Base-by-base conservation (phyloP, 1,140 invertebrate genomes). In the Bombus polaris region DNA sequence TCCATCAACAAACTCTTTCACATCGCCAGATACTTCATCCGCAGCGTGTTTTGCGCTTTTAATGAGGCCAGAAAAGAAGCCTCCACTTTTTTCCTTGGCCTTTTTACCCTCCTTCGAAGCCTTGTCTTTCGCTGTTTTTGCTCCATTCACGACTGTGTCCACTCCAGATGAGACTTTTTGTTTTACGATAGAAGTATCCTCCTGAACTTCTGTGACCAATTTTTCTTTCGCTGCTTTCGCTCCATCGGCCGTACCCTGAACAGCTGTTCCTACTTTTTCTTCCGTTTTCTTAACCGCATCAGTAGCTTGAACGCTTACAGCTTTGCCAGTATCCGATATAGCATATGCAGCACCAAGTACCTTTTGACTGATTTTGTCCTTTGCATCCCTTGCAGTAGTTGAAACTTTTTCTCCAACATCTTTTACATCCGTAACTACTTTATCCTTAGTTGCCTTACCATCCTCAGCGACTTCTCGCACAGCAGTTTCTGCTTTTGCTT, bases 1-100 rank as follows among this genome's bases (percentile, higher is more conserved):
- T 70, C 91, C 89, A 4, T 91, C 90, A 0, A 88, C 77, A 65
- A 92, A 92, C 53, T 94, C 93, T 75, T 93, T 92, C 0, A 93
- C 88, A 0, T 93, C 93, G 37, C 93, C 94, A 0, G 92, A 92
- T 13, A 93, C 80, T 70, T 94, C 93, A 35, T 93, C 93, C 13
- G 90, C 92, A 10, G 93, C 89, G 74, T 93, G 91, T 35, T 91
- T 92, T 0, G 88, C 86, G n/a, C 90, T 88, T 59, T 91, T 91
- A 10, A 92, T 87, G 1, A 92, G 88, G 4, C 86, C 85, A 1
- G 91, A 91, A 0, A 91, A 44, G 53, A 89, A 89, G 1, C 92
- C 89, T 10, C 81, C 70, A 22, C 66, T 37, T 25, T 91, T 90
- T 1, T 90, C 84, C 13, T 93, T 91, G 0, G 81, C 84, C 57